Percentiles rank a stretch among this genome's conserved stretches.
phyloP scores from a whole-genome alignment of 2,113 vertebrate species.

The Tretioscincus oriximinensis region DNA sequence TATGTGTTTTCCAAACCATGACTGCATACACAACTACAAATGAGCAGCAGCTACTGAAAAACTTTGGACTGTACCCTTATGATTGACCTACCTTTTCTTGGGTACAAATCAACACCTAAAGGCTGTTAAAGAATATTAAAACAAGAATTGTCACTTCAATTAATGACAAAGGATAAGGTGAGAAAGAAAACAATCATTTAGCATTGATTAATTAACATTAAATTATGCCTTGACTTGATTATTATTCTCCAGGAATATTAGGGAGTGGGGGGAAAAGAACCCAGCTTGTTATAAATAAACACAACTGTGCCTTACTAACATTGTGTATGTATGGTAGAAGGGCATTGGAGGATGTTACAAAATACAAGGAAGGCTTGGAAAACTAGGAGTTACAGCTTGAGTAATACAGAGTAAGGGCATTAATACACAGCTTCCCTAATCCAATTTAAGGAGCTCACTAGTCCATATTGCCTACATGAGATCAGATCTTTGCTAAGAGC shows the following conservation, averaged over 20 bases:
- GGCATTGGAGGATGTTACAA: slow-evolving; percentile 44
- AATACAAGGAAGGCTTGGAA: slow-evolving; percentile 53
- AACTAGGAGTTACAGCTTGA: slow-evolving; percentile 28
- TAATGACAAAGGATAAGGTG: slow-evolving; percentile 36
- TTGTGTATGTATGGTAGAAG: slow-evolving; percentile 30
- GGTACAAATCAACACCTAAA: background rate
- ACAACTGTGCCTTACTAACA: slow-evolving; percentile 31
- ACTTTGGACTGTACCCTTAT: too few species aligned
- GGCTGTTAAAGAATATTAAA: slow-evolving; percentile 30
- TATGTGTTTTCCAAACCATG: too few species aligned
- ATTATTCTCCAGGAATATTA: slow-evolving; percentile 41
- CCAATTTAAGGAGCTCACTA: too few species aligned
- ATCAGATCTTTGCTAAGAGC: too few species aligned
- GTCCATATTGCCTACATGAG: too few species aligned
- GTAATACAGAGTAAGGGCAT: slow-evolving; percentile 15
- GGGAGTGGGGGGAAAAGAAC: background rate
- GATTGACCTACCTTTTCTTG: background rate
- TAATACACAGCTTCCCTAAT: background rate
- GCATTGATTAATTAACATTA: slow-evolving; percentile 60
- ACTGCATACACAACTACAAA: too few species aligned
- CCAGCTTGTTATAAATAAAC: slow-evolving; percentile 57
- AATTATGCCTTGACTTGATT: slow-evolving; percentile 56
- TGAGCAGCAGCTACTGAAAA: too few species aligned
- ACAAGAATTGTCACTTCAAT: slow-evolving; percentile 46
- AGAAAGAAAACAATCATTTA: slow-evolving; percentile 42